Conservation (phyloP, 1,140 invertebrate species). For the Bombus affinis region DNA sequence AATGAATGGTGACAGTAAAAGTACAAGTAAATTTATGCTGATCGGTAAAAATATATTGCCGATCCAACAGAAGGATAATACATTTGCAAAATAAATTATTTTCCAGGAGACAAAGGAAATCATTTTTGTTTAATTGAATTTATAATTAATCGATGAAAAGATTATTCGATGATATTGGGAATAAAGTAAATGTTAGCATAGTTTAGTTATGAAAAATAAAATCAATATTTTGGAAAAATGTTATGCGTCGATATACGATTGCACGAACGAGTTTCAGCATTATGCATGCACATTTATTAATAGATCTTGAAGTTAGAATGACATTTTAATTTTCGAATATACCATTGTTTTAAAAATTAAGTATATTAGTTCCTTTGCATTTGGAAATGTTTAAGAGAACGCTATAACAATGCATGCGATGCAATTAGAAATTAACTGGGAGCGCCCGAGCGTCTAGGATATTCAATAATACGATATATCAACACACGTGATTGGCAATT, state of each 20-base stretch:
- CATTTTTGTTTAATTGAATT: neutral
- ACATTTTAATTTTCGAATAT: neutral
- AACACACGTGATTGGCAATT: constrained; percentile 24
- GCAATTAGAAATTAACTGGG: constrained; percentile 15
- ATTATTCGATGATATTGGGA: neutral
- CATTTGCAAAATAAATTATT: neutral
- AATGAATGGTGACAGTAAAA: too few relatives aligned
- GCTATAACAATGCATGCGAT: neutral
- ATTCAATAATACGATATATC: constrained; percentile 22
- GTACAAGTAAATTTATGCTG: too few relatives aligned
- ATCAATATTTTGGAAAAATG: too few relatives aligned
- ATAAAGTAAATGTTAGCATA: neutral
- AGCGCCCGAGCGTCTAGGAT: neutral
- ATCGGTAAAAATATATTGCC: too few relatives aligned
- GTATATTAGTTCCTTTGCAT: neutral
- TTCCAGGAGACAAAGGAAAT: neutral
- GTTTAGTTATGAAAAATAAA: neutral
- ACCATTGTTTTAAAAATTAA: neutral
- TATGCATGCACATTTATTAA: too few relatives aligned
- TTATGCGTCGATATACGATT: too few relatives aligned
- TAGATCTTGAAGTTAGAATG: too few relatives aligned
- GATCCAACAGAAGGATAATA: too few relatives aligned
- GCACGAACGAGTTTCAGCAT: too few relatives aligned
- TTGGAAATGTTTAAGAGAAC: neutral
- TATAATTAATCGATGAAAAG: neutral